Conservation (phyloP, 2,888 invertebrate species). For the Acrobasis suavella region DNA sequence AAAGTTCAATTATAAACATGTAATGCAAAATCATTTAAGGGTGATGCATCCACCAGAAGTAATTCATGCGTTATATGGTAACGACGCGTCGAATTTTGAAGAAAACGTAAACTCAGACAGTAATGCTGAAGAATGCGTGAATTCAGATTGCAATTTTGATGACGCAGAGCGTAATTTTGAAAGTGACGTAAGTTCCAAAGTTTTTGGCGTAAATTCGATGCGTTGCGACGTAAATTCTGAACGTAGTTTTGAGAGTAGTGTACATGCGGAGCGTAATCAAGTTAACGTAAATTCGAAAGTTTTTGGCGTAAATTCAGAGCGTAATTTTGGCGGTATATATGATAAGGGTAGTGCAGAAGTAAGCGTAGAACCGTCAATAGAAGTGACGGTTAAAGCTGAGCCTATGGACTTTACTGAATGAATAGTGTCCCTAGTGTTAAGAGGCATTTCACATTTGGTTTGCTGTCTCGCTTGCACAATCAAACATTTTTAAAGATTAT, state of each 20-base stretch:
- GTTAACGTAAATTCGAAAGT: no score
- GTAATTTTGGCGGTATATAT: no score
- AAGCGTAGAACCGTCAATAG: no score
- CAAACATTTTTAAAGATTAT: no score
- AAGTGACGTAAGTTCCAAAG: neutral
- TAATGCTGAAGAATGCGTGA: neutral
- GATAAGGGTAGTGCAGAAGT: no score
- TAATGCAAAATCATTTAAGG: neutral
- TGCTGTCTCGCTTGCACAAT: no score
- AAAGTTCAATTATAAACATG: constrained; percentile 18
- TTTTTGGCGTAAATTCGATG: neutral
- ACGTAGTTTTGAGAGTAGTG: neutral
- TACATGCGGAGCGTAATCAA: no score
- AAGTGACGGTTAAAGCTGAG: no score
- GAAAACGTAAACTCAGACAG: neutral
- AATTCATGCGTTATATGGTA: neutral
- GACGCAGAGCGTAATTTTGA: neutral
- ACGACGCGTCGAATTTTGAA: neutral
- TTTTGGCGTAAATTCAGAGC: no score
- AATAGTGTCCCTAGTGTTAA: no score
- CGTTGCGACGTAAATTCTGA: neutral
- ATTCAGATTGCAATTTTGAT: neutral
- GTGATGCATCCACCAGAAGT: constrained; percentile 1
- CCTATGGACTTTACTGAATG: no score
- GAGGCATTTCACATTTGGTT: no score